These are phyloP conservation scores for Caenorhabditis elegans DNA, from an alignment of 1,140 invertebrate genomes.

Conservation along the genomic window DNA sequence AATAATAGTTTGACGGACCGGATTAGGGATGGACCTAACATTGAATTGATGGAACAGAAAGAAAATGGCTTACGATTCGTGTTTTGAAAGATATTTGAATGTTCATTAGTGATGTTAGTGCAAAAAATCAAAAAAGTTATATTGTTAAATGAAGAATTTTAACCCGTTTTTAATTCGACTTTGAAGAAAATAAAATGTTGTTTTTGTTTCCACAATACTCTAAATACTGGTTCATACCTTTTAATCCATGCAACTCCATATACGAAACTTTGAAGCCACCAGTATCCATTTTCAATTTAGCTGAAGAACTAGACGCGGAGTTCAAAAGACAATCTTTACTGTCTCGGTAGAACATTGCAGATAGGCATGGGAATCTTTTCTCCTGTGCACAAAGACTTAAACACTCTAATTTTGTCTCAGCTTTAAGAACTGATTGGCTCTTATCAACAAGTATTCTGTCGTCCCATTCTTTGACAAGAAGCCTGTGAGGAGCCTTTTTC, in stretches of 20 bases:
- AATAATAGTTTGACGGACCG: neutral
- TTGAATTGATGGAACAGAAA: too few relatives aligned
- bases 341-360: slow-evolving; percentile 29
- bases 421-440: neutral
- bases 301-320: slow-evolving; percentile 1
- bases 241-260: slow-evolving; percentile 27
- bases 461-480: slow-evolving; percentile 1
- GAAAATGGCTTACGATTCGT: too few relatives aligned
- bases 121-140: too few relatives aligned
- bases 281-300: slow-evolving; percentile 16
- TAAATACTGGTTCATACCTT: neutral
- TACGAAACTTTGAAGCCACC: slow-evolving; percentile 29
- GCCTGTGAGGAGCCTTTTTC: neutral
- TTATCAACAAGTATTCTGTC: neutral
- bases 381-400: neutral
- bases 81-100: too few relatives aligned
- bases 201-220: too few relatives aligned
- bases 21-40: too few relatives aligned
- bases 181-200: too few relatives aligned
- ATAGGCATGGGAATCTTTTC: slow-evolving; percentile 12
- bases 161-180: too few relatives aligned
- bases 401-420: neutral
- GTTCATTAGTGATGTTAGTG: too few relatives aligned
- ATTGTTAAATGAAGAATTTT: too few relatives aligned
- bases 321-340: slow-evolving; percentile 33